phyloP scores from a whole-genome alignment of 2,888 invertebrate genomes.

The Drosophila helvetica region DNA sequence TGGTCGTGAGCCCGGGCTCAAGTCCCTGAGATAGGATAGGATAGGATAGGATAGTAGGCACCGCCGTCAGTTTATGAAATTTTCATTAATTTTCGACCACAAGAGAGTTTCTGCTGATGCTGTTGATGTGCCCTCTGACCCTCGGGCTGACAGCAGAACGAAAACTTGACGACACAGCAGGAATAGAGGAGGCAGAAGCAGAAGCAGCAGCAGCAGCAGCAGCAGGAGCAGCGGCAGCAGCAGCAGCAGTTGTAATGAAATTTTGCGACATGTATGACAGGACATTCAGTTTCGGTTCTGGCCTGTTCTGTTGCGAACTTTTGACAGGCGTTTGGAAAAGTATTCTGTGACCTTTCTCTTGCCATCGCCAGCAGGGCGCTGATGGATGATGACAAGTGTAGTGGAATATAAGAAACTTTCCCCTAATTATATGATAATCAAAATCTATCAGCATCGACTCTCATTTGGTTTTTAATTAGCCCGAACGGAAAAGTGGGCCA shows the following conservation, averaged over 20 bases:
- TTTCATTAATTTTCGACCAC: conserved; percentile 80
- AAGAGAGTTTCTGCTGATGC: conserved; percentile 66
- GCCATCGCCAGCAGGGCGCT: conserved; percentile 26
- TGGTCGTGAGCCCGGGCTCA: conserved; percentile 17
- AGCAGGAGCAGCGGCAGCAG: conserved; percentile 16
- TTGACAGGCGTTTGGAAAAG: conserved; percentile 63
- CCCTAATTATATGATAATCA: conserved; percentile 74
- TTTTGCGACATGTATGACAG: conserved; percentile 75
- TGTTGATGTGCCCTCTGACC: conserved; percentile 49
- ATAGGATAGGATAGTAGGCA: conserved; percentile 15
- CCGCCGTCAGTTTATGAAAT: conserved; percentile 77
- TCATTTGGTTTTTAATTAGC: conserved; percentile 71
- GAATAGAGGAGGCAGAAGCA: conserved; percentile 1
- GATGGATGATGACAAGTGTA: conserved; percentile 72
- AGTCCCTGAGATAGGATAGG: conserved; percentile 12
- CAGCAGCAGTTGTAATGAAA: conserved; percentile 67
- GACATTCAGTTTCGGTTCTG: conserved; percentile 30
- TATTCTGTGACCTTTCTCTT: conserved; percentile 66
- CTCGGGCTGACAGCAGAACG: conserved; percentile 72
- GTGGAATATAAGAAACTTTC: conserved; percentile 38
- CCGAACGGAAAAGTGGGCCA: conserved; percentile 46
- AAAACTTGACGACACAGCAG: conserved; percentile 75
- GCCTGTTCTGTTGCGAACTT: conserved; percentile 41
- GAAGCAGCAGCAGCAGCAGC: conserved; percentile 22
- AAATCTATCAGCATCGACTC: conserved; percentile 61